phyloP scores from a whole-genome alignment of 1,140 invertebrate species.

The Arctopsyche grandis region DNA sequence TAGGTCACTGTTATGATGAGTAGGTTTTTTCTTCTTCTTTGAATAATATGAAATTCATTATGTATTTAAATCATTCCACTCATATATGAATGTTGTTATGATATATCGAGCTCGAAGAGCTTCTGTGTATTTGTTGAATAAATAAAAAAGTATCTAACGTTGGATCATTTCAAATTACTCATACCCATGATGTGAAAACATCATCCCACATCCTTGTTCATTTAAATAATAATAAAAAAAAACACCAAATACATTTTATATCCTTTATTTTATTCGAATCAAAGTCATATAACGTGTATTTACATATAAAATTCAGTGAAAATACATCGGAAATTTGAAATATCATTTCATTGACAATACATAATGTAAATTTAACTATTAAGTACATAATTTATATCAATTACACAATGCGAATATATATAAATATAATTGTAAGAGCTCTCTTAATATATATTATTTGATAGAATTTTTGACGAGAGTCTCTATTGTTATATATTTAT shows the following conservation, averaged over 20 bases:
- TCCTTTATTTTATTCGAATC: conserved; percentile 54
- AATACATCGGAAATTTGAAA: conserved; percentile 46
- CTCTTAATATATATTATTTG: not conserved
- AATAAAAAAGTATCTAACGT: conserved; percentile 40
- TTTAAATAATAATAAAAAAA: not conserved
- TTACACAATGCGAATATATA: conserved; percentile 33
- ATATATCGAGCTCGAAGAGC: conserved; percentile 19
- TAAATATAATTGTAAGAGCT: conserved; percentile 3
- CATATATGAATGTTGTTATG: conserved; percentile 32
- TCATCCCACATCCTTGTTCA: not conserved
- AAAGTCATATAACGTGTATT: conserved; percentile 52
- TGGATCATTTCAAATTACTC: conserved; percentile 2
- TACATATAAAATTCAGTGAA: conserved; percentile 53
- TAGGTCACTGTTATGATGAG: not conserved
- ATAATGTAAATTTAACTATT: conserved; percentile 3
- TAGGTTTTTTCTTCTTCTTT: not conserved
- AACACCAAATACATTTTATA: not conserved
- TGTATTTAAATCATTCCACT: conserved; percentile 49
- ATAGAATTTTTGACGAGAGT: too few relatives aligned
- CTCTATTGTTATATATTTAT: too few relatives aligned
- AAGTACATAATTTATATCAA: conserved; percentile 33
- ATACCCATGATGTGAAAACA: not conserved
- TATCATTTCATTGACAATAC: conserved; percentile 25
- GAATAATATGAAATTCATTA: conserved; percentile 16
- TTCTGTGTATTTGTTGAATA: conserved; percentile 37